These are phyloP conservation scores for Centropristis striata DNA, from an alignment of 2,113 vertebrate genomes.

Conservation along the genomic window DNA sequence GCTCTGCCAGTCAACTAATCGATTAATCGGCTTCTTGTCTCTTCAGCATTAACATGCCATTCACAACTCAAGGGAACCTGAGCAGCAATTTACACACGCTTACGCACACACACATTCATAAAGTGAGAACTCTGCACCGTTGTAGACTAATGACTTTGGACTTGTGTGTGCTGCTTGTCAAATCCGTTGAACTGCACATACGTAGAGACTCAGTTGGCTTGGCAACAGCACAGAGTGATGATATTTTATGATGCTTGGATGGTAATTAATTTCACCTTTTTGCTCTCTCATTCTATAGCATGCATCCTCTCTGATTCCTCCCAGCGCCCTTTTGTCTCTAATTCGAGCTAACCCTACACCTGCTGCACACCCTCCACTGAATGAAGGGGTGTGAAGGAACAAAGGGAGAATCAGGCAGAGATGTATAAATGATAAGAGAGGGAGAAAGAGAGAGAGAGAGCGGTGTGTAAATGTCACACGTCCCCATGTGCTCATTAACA, in stretches of 20 bases:
- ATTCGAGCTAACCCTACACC: neutral
- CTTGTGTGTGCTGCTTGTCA: conserved; percentile 13
- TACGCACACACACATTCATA: neutral
- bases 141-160: conserved; percentile 28
- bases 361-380: conserved; percentile 10
- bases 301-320: conserved; percentile 23
- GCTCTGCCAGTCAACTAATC: neutral
- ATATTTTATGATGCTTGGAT: conserved; percentile 40
- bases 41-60: neutral
- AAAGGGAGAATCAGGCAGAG: conserved; percentile 5
- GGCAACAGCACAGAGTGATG: conserved; percentile 43
- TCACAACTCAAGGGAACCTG: neutral
- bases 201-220: conserved; percentile 42
- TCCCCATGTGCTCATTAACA: conserved; percentile 54
- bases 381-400: neutral
- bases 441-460: conserved; percentile 10
- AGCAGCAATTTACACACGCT: neutral
- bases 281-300: conserved; percentile 1
- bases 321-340: conserved; percentile 3
- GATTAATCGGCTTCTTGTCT: neutral
- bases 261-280: conserved; percentile 67
- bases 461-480: conserved; percentile 53
- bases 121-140: neutral
- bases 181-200: conserved; percentile 27
- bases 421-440: conserved; percentile 29